Conservation (phyloP, 2,113 vertebrate genomes). For the Tor tambroides region DNA sequence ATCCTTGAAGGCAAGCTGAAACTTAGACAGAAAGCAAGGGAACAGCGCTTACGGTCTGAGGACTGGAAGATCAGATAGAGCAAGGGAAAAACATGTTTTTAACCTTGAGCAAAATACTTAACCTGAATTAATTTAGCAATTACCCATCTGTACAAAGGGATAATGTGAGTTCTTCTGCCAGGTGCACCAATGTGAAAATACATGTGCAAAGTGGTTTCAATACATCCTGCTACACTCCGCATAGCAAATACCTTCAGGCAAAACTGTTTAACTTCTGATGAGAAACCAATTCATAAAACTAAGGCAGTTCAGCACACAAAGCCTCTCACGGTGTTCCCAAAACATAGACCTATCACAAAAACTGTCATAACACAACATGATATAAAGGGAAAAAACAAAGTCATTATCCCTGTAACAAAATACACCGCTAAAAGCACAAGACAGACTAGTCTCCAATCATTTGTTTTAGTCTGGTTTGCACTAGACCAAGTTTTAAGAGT, state of each 20-base stretch:
- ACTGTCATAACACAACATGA: slow-evolving; percentile 13
- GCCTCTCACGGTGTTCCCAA: background rate
- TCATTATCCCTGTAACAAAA: background rate
- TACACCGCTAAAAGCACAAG: slow-evolving; percentile 5
- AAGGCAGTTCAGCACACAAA: background rate
- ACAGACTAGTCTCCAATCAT: background rate
- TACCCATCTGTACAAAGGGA: slow-evolving; percentile 20
- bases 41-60: background rate
- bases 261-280: slow-evolving; percentile 8
- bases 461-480: background rate
- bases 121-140: slow-evolving; percentile 44
- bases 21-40: background rate
- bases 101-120: slow-evolving; percentile 49
- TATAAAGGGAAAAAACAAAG: background rate
- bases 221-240: background rate
- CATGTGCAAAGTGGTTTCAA: slow-evolving; percentile 13
- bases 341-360: slow-evolving; percentile 11
- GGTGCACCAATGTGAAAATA: slow-evolving; percentile 23
- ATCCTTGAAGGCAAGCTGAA: background rate
- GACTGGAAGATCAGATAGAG: slow-evolving; percentile 24
- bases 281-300: slow-evolving; percentile 25
- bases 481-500: background rate
- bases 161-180: slow-evolving; percentile 16
- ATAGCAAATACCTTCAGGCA: background rate
- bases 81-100: slow-evolving; percentile 42